Evolutionary conservation across 2,888 invertebrate species (phyloP), one percentile per base, ranked within the genome.

Genomic region (Idaea biselata): DNA sequence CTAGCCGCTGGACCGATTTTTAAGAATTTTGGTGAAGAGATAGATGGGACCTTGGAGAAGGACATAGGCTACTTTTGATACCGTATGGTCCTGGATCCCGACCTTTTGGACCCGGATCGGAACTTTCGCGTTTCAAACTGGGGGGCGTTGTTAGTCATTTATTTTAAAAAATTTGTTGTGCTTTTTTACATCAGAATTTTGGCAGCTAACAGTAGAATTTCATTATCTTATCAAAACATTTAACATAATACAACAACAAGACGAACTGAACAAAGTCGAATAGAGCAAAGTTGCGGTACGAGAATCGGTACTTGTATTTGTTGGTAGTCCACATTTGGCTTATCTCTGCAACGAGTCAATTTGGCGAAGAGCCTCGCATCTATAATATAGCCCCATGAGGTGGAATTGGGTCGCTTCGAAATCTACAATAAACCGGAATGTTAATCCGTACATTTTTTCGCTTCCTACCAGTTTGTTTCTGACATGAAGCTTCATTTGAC

Each of bases 301-400:
- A 6, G 14, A 44, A 44, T 6, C 14, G 44, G 14, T 44, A 62
- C 61, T 68, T 55, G 67, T 60, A 62, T 68, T 44, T 0, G 44
- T 11, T 44, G 11, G 44, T 44, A 8, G 11, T 44, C 44, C 44
- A 44, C 44, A 44, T 44, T 44, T 44, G 44, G 11, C 44, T 44
- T 44, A 44, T 44, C 44, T 44, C 44, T 14, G 44, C 44, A 44
- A 44, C 44, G 44, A 44, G 44, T 44, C 44, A 44, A 44, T 44
- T 44, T 44, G 44, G 44, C 44, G 44, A 44, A 44, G 44, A 44
- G 44, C 44, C 25, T 25, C 44, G 44, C 44, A 44, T 44, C 44
- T 44, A 14, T 44, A 44, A 44, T 14, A 44, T 18, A 16, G 56
- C 14, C 17, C 56, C 17, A 18, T 56, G 18, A 56, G 17, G 18